Evolutionary conservation across 2,113 vertebrate genomes (phyloP), one percentile per base, ranked within the genome.

Genomic region (Fregata magnificens): DNA sequence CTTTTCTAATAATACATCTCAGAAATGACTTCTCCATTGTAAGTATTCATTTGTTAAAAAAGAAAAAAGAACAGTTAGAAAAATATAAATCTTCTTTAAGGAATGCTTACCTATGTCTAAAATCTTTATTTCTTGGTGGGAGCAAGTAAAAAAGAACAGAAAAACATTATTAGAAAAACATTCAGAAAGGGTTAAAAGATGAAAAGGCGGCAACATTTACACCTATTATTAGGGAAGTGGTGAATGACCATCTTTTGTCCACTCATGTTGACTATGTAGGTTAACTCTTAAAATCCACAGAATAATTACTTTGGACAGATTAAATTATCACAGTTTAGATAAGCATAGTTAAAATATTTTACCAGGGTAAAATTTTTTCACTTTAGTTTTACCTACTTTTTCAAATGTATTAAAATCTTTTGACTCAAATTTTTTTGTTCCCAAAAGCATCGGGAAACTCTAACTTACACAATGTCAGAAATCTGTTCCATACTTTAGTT

Each of bases 41-140:
- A 96, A 95, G 86, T 91, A 96, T 96, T 97, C 93, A 95, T 94
- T 96, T 95, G 87, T 96, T 97, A 94, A 95, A 82, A 95, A 88
- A 84, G 88, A 85, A 93, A 85, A 94, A 96, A 92, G 95, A 93
- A 95, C 93, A 96, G 83, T 93, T 83, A 97, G 76, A 95, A 97
- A 98, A 92, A 98, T 90, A 96, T 77, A 97, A 97, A 96, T 88
- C 91, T 95, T 95, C 97, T 97, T 98, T 95, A 97, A 97, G 95
- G 91, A 97, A 97, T 95, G 97, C 99, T 99, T 99, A 99, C 99
- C 99, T 99, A 99, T 99, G 99, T 99, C 99, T 99, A 99, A 99
- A 99, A 98, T 99, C 99, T 99, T 99, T 99, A 99, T 99, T 99
- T 99, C 99, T 99, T 99, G 95, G 95, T 98, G 97, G 93, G 98